phyloP scores from a whole-genome alignment of 2,113 vertebrate species.

The Alouatta palliata region DNA sequence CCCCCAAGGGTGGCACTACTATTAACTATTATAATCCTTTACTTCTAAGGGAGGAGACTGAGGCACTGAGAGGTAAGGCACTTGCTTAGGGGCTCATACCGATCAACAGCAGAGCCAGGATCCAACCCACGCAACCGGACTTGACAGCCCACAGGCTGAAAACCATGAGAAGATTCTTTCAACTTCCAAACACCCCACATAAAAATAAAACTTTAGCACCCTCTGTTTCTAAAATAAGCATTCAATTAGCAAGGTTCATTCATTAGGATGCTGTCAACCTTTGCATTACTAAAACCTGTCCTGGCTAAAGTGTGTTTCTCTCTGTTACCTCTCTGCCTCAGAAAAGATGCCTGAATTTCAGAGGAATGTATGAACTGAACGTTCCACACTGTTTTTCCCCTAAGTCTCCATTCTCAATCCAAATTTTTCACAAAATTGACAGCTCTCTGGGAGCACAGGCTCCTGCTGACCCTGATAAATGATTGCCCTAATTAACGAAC shows the following conservation, averaged over 20 bases:
- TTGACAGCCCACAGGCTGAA: background rate
- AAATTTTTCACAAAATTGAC: background rate
- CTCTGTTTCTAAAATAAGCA: background rate
- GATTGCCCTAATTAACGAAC: background rate
- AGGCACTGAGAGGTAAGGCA: background rate
- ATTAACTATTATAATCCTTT: background rate
- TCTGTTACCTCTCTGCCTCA: background rate
- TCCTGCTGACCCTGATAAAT: background rate
- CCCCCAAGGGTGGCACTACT: too few species aligned
- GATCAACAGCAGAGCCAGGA: background rate
- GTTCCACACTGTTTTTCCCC: background rate
- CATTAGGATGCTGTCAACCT: background rate
- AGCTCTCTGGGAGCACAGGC: background rate
- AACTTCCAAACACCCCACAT: slow-evolving; percentile 17
- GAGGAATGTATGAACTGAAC: background rate
- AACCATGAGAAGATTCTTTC: slow-evolving; percentile 34
- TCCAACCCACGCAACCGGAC: background rate
- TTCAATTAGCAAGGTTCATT: slow-evolving; percentile 52
- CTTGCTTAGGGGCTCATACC: background rate
- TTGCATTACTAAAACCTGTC: background rate
- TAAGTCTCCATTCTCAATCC: background rate
- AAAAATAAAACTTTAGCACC: slow-evolving; percentile 61
- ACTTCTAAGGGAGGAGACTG: background rate
- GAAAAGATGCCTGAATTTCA: background rate
- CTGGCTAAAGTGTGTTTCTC: background rate